A percentile compares a stretch with the other conserved stretches of the same genome.
Conservation (phyloP, 2,888 invertebrate genomes). For the Electrophaes corylata region DNA sequence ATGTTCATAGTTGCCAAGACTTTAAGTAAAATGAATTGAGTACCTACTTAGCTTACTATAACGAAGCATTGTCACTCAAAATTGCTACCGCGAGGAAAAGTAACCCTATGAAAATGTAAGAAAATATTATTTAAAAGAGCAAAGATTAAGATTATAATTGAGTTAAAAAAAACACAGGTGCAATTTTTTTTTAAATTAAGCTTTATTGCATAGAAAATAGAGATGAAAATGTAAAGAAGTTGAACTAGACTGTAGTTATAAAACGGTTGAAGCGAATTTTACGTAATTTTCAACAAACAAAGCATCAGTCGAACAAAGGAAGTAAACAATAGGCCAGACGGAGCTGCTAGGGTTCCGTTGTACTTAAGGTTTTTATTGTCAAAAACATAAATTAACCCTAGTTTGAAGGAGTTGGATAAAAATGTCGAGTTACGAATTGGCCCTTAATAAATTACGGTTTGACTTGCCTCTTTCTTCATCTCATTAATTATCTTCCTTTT, state of each 20-base stretch:
- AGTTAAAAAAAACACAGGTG: conserved; percentile 28
- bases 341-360: conserved; percentile 32
- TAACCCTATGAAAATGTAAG: conserved; percentile 19
- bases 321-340: conserved; percentile 44
- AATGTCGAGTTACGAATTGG: conserved; percentile 16
- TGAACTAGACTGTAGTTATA: conserved; percentile 5
- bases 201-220: conserved; percentile 7
- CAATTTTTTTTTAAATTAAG: conserved; percentile 23
- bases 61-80: conserved; percentile 9
- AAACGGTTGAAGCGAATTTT: conserved; percentile 45
- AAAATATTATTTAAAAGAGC: conserved; percentile 31
- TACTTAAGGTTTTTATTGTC: conserved; percentile 30
- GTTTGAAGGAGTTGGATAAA: conserved; percentile 26
- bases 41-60: conserved; percentile 6
- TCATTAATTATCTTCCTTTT: neutral
- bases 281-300: conserved; percentile 63
- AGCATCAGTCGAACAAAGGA: conserved; percentile 54
- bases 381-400: conserved; percentile 32
- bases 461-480: neutral
- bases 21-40: neutral
- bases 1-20: neutral
- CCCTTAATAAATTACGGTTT: conserved; percentile 1
- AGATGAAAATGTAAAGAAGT: conserved; percentile 1
- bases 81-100: neutral
- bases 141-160: conserved; percentile 30